A percentile compares a stretch with the other conserved stretches of the same genome.
Evolutionary conservation across 2,113 vertebrate genomes (phyloP).

Genomic region (Syngnathus typhle): DNA sequence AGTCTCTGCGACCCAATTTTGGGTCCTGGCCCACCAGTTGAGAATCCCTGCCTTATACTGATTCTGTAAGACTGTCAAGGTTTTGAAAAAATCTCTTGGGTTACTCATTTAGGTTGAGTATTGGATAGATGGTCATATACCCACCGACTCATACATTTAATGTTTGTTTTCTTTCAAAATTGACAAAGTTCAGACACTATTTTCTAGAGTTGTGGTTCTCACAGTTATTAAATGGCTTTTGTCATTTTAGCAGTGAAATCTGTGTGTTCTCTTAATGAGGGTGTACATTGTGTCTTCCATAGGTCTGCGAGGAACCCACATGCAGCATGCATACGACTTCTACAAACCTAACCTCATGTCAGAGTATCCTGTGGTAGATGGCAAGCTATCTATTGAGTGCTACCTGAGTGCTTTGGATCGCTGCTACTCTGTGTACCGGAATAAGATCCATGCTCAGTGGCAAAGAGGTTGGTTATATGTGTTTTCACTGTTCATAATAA

Average conservation of each 20-base stretch:
- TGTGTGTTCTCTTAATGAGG: neutral
- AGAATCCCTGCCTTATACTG: too few species aligned
- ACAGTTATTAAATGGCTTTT: too few species aligned
- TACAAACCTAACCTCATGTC: slow-evolving; percentile 97
- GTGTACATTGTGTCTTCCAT: neutral
- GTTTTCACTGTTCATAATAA: neutral
- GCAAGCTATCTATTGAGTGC: slow-evolving; percentile 93
- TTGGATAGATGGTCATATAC: too few species aligned
- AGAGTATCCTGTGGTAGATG: slow-evolving; percentile 93
- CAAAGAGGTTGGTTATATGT: slow-evolving; percentile 79
- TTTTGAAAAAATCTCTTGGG: too few species aligned
- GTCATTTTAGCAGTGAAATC: neutral
- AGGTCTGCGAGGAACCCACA: slow-evolving; percentile 94
- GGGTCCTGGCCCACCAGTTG: too few species aligned
- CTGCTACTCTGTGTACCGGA: slow-evolving; percentile 90
- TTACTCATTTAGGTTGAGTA: too few species aligned
- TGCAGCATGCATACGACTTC: slow-evolving; percentile 97
- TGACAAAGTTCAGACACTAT: too few species aligned
- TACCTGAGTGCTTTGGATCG: slow-evolving; percentile 93
- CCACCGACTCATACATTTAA: too few species aligned
- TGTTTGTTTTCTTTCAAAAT: too few species aligned
- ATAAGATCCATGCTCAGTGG: slow-evolving; percentile 88
- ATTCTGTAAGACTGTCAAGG: too few species aligned
- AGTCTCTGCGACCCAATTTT: too few species aligned
- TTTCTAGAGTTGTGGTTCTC: too few species aligned